A percentile compares a stretch with the other conserved stretches of the same genome.
These are phyloP conservation scores for Mythimna pallens DNA, from an alignment of 2,888 invertebrate genomes.

Conservation along the genomic window DNA sequence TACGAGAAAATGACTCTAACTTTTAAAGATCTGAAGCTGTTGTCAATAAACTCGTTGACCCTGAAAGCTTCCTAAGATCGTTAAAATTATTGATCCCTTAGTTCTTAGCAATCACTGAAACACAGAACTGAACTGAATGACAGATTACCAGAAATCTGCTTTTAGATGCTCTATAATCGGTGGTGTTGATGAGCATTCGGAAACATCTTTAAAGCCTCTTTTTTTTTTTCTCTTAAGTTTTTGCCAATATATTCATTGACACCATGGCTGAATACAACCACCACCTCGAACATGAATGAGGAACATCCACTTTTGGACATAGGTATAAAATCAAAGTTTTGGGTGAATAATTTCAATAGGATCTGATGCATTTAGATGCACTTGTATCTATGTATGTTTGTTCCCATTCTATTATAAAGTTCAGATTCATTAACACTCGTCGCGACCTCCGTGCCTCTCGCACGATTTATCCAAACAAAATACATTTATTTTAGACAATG, in stretches of 20 bases:
- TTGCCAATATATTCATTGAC: neutral
- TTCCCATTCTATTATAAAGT: constrained; percentile 54
- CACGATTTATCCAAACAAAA: constrained; percentile 86
- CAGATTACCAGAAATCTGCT: neutral
- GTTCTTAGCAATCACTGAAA: too few species aligned
- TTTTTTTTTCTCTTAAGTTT: too few species aligned
- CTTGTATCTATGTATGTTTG: constrained; percentile 28
- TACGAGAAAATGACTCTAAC: neutral
- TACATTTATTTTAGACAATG: constrained; percentile 86
- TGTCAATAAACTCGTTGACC: neutral
- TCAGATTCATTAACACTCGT: constrained; percentile 81
- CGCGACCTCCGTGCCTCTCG: constrained; percentile 70
- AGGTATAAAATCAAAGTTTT: neutral
- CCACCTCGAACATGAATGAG: neutral
- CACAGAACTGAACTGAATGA: neutral
- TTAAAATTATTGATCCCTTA: neutral
- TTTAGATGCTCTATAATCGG: neutral
- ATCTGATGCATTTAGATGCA: neutral
- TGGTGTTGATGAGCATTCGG: neutral
- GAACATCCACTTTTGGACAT: neutral
- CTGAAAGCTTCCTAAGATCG: neutral
- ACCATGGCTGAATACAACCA: neutral
- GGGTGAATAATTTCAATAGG: neutral
- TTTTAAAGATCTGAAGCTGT: neutral
- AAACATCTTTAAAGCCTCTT: neutral